A percentile compares a stretch with the other conserved stretches of the same genome.
Evolutionary conservation across 2,888 invertebrate genomes (phyloP).

Genomic region (Malachius bipustulatus): DNA sequence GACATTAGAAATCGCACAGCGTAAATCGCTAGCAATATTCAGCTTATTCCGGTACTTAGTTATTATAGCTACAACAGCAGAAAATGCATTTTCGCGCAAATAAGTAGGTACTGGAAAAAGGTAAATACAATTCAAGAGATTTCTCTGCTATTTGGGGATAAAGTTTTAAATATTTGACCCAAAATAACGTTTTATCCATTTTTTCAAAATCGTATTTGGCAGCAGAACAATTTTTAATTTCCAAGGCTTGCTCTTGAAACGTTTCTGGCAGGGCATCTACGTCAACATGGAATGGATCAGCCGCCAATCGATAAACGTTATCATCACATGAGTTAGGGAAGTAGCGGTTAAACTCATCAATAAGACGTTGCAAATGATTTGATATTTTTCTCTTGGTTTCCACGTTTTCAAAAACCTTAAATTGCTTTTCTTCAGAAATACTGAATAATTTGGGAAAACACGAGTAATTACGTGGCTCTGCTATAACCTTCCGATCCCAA

Average conservation of each 20-base stretch:
- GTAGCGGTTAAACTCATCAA: constrained; percentile 3
- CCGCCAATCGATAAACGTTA: not conserved
- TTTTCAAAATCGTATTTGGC: constrained; percentile 7
- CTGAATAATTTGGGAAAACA: not conserved
- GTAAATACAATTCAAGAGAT: not conserved
- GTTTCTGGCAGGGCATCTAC: constrained; percentile 1
- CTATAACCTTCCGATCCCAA: not conserved
- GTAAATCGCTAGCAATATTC: constrained; percentile 1
- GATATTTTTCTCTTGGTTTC: not conserved
- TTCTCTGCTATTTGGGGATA: constrained; percentile 2
- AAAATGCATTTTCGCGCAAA: constrained; percentile 6
- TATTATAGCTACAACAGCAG: constrained; percentile 2
- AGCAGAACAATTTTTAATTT: constrained; percentile 4
- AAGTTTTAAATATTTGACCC: constrained; percentile 2
- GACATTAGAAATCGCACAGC: not conserved
- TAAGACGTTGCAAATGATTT: constrained; percentile 1
- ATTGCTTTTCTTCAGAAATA: not conserved
- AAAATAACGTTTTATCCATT: constrained; percentile 3
- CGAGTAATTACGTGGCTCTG: not conserved
- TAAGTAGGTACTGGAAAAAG: constrained; percentile 3
- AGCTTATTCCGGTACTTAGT: constrained; percentile 5
- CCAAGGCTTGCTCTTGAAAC: constrained; percentile 1
- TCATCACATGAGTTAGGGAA: constrained; percentile 4
- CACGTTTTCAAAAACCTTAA: not conserved
- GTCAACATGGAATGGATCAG: constrained; percentile 4